These are phyloP conservation scores for Galerucella calmariensis DNA, from an alignment of 2,888 invertebrate species.

Conservation along the genomic window DNA sequence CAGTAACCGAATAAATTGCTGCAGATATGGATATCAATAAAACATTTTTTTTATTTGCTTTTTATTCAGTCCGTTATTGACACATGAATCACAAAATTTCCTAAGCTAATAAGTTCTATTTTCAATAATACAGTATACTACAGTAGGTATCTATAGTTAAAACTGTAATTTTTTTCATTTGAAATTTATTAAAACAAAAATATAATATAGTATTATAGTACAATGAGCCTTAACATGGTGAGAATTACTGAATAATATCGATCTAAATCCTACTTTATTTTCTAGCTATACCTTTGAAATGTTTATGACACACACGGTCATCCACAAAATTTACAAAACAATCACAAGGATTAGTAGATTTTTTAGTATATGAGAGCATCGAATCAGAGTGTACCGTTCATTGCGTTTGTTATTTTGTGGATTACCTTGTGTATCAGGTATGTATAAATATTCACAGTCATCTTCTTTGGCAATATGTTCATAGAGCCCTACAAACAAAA, in stretches of 20 bases:
- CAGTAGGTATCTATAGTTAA: constrained; percentile 37
- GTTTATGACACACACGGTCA: constrained; percentile 53
- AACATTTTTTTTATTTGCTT: constrained; percentile 32
- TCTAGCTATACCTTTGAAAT: constrained; percentile 59
- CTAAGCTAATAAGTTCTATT: constrained; percentile 50
- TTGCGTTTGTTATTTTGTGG: background rate
- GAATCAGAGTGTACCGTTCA: too few species aligned
- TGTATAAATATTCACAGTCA: constrained; percentile 64
- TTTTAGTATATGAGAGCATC: background rate
- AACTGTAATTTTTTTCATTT: constrained; percentile 40
- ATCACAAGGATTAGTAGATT: background rate
- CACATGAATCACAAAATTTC: constrained; percentile 58
- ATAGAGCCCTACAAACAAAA: constrained; percentile 52
- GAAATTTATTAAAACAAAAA: constrained; percentile 44
- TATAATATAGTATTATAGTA: constrained; percentile 39
- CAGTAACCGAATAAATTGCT: too few species aligned
- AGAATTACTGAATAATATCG: constrained; percentile 50
- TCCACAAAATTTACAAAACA: constrained; percentile 6
- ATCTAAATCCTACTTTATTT: constrained; percentile 54
- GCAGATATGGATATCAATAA: background rate
- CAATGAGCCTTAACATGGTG: constrained; percentile 48
- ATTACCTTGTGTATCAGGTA: constrained; percentile 19
- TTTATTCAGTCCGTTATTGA: constrained; percentile 59
- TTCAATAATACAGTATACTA: constrained; percentile 47
- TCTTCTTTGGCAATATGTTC: constrained; percentile 63